These are phyloP conservation scores for Theropithecus gelada DNA, from an alignment of 2,113 vertebrate species.

Conservation along the genomic window DNA sequence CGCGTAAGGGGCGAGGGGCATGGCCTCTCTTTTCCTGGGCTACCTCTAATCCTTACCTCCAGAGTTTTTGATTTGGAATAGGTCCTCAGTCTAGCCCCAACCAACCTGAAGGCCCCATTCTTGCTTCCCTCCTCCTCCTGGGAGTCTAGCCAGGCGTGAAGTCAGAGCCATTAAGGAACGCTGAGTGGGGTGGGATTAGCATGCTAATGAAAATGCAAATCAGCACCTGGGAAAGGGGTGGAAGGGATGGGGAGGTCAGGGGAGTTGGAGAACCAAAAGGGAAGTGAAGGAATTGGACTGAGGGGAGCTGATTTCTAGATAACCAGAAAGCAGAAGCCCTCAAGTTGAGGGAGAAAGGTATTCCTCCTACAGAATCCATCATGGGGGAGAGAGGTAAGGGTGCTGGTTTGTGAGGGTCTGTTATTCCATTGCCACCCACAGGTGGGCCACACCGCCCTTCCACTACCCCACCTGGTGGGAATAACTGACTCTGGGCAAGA, in stretches of 20 bases:
- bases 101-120: neutral
- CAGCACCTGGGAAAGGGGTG: neutral
- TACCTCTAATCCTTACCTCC: neutral
- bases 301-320: neutral
- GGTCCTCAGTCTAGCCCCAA: neutral
- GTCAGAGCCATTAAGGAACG: constrained; percentile 37
- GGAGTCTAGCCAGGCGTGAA: constrained; percentile 36
- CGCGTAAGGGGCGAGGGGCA: neutral
- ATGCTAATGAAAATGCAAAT: constrained; percentile 71
- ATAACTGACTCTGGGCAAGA: neutral
- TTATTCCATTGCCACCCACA: neutral
- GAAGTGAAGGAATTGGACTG: neutral
- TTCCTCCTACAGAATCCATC: neutral
- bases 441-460: neutral
- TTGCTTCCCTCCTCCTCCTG: neutral
- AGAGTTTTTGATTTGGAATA: neutral
- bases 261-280: neutral
- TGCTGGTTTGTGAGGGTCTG: neutral
- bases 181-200: neutral
- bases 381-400: neutral
- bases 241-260: neutral
- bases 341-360: neutral
- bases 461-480: neutral
- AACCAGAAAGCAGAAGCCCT: neutral
- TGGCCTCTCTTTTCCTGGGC: neutral